Base-by-base conservation (phyloP, 2,888 invertebrate species). In the Punctoribates punctum region DNA sequence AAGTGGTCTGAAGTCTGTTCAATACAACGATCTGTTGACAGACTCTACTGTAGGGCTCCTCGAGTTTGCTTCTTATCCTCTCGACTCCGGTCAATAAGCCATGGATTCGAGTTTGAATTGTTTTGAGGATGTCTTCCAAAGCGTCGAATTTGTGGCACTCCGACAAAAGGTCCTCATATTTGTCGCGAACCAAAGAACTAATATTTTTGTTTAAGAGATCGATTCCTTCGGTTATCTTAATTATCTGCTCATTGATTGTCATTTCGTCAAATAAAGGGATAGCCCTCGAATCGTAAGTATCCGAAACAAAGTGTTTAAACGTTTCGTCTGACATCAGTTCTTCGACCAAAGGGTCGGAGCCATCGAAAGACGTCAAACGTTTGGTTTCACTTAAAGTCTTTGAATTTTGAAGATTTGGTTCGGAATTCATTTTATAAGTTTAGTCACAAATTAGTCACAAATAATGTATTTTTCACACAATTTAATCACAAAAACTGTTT, bases 1-100 rank as follows among this genome's bases (percentile, higher is more conserved):
- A 77, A 4, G 78, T 78, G 2, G 38, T 57, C 57, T 78, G 76
- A 23, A 78, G 51, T 1, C 78, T 76, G 54, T 77, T 74, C 15
- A 78, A 29, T 25, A 78, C n/a, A 73, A 46, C 25, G 17, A 77
- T 77, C n/a, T 74, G 70, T 8, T 65, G 73, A 2, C 51, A 34
- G 23, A 78, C 42, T 15, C 57, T 42, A n/a, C 76, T 38, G 34
- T 78, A 77, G n/a, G 78, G 78, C 17, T 57, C 48, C n/a, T 23
- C 65, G 0, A 78, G 65, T 38, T 57, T 73, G 6, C 27, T 13
- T 72, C 46, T 11, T 8, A 78, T 48, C 15, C 27, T 25, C 15
- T 78, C 72, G 9, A 78, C 23, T 13, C 62, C 48, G n/a, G n/a
- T 42, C 34, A 57, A 20, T 23, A 78, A 42, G 20, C 29, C 54